Conservation (phyloP, 23 tunicate genomes). For the Ascidia mentula region DNA sequence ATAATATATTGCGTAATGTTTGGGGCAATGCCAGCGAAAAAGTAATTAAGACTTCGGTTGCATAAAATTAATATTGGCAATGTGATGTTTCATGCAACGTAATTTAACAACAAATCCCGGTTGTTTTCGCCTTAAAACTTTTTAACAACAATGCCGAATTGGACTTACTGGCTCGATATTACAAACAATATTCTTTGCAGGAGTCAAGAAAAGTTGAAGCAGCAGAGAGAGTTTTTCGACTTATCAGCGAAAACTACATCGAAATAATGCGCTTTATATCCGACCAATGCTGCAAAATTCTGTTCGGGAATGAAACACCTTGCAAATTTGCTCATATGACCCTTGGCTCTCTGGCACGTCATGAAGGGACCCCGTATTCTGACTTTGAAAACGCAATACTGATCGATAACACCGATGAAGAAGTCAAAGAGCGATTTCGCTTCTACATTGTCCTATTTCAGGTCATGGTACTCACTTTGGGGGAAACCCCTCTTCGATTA, state of each 20-base stretch:
- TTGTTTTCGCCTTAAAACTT: too few species aligned
- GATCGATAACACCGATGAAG: constrained; percentile 13
- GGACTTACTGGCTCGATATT: too few species aligned
- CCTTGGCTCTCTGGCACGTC: constrained; percentile 47
- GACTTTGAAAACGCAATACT: constrained; percentile 63
- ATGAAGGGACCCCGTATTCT: constrained; percentile 42
- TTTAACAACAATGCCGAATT: too few species aligned
- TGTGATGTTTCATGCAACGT: too few species aligned
- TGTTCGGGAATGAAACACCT: constrained; percentile 27
- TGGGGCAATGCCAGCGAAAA: too few species aligned
- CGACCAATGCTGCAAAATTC: constrained; percentile 11
- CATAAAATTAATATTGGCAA: too few species aligned
- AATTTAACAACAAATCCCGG: too few species aligned
- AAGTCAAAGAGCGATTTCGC: constrained; percentile 20
- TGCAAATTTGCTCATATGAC: constrained; percentile 41
- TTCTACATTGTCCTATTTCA: constrained; percentile 38
- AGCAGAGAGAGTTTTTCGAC: neutral
- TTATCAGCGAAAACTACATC: constrained; percentile 2
- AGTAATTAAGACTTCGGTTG: too few species aligned
- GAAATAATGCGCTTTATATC: constrained; percentile 35
- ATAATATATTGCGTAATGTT: too few species aligned
- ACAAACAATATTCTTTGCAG: too few species aligned
- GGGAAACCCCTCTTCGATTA: constrained; percentile 46
- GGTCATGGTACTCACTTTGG: constrained; percentile 25
- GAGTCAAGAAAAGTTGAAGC: constrained; percentile 4